These are phyloP conservation scores for Fistularia tabacaria DNA, from an alignment of 2,797 vertebrate genomes.

Conservation along the genomic window DNA sequence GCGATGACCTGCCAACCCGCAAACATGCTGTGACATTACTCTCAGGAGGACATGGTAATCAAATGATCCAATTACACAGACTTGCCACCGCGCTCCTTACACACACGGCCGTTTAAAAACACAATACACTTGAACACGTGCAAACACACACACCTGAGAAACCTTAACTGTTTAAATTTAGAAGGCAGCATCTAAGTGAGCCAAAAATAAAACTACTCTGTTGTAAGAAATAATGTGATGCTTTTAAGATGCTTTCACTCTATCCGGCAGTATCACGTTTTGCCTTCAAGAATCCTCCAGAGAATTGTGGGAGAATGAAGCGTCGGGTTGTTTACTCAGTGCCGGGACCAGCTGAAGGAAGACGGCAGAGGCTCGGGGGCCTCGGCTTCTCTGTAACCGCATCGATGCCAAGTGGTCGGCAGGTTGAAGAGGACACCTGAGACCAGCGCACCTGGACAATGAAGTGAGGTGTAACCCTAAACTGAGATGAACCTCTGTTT, in stretches of 20 bases:
- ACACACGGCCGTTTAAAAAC: conserved; percentile 30
- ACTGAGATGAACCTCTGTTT: conserved; percentile 68
- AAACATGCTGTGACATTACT: conserved; percentile 65
- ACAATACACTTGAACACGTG: background rate
- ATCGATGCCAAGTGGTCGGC: conserved; percentile 71
- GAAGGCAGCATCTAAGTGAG: conserved; percentile 30
- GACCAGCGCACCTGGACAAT: conserved; percentile 77
- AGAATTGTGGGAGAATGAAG: conserved; percentile 22
- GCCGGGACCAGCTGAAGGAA: conserved; percentile 30
- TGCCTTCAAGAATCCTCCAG: conserved; percentile 20
- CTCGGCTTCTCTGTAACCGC: conserved; percentile 60
- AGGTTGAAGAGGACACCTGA: conserved; percentile 80
- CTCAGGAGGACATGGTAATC: conserved; percentile 67
- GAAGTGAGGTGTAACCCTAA: conserved; percentile 78
- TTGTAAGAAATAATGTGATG: conserved; percentile 14
- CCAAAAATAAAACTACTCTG: conserved; percentile 46
- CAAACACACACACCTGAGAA: conserved; percentile 3
- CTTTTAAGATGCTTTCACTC: conserved; percentile 21
- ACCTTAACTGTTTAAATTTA: conserved; percentile 42
- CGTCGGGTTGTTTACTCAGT: conserved; percentile 38
- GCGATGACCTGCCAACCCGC: conserved; percentile 58
- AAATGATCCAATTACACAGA: conserved; percentile 64
- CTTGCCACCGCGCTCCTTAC: conserved; percentile 24
- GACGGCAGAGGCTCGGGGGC: conserved; percentile 65
- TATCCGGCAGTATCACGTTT: conserved; percentile 25